A percentile compares a stretch with the other conserved stretches of the same genome.
Conservation (phyloP, 2,797 vertebrate species). For the Gallinago nigripennis region DNA sequence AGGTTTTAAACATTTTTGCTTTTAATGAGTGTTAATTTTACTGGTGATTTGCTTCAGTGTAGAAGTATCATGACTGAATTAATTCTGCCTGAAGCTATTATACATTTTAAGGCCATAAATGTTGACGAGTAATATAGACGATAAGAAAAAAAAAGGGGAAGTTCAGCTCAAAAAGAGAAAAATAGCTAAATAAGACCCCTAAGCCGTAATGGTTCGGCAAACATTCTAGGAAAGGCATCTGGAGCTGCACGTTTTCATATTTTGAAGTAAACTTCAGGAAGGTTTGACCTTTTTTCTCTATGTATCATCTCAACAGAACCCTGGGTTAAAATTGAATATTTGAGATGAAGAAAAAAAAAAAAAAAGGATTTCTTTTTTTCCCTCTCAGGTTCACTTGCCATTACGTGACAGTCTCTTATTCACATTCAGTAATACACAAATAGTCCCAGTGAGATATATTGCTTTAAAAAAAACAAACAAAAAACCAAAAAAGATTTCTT, state of each 20-base stretch:
- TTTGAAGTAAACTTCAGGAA: background rate
- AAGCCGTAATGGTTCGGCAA: background rate
- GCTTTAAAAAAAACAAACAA: background rate
- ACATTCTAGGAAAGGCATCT: background rate
- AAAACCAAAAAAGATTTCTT: accelerated
- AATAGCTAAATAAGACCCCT: background rate
- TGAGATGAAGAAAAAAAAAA: background rate
- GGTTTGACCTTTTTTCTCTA: background rate
- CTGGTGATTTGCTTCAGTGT: conserved; percentile 27
- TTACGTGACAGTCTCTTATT: background rate
- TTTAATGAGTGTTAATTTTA: conserved; percentile 58
- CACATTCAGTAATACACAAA: background rate
- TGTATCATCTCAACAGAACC: background rate
- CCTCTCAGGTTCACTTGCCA: background rate
- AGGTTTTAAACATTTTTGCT: conserved; percentile 45
- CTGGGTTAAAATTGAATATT: background rate
- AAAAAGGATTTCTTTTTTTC: background rate
- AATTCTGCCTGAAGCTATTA: conserved; percentile 24
- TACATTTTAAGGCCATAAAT: background rate
- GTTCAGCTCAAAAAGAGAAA: background rate
- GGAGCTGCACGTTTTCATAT: background rate
- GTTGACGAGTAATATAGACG: background rate
- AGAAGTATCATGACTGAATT: background rate
- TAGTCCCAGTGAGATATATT: background rate
- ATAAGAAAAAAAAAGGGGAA: background rate